Base-by-base conservation (phyloP, 2,113 vertebrate genomes). In the Campylomormyrus numenius region DNA sequence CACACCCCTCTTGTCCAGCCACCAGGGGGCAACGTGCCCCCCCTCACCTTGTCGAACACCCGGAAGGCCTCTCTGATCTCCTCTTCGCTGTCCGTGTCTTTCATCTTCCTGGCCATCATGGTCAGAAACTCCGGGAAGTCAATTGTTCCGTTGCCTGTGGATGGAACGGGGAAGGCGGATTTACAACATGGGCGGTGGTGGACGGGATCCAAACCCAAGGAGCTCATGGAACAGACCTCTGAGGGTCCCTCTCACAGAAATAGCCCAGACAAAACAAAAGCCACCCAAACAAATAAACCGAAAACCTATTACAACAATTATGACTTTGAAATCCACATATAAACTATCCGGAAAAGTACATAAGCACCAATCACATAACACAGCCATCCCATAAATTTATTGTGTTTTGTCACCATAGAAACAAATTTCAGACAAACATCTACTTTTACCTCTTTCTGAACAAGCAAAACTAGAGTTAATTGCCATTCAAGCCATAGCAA, bases 21-120 rank as follows among this genome's bases (percentile, higher is more conserved):
- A 39, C 3, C 45, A 66, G 6, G 31, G 24, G 21, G 27, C n/a
- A 9, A 45, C 19, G 2, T 5, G 45, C 4, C 4, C 48, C 39
- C 88, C 31, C 74, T 50, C 89, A 98, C 97, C 96, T 98, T 98
- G 93, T 98, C 97, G 27, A 98, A 98, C 91, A 98, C 97, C 42
- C 97, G 94, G 94, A 98, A 98, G 0, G 97, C 97, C 96, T 98
- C 97, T 91, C 97, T 94, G 92, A 97, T 98, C 94, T 98, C 97
- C 93, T 98, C 97, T 94, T 98, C 97, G 0, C 97, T 98, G 94
- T 98, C 97, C 0, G 97, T 98, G 42, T 98, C 97, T 92, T 98
- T 98, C 97, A 98, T 98, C 95, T 98, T 98, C 66, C 97, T 95
- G 3, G 97, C 97, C 97, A 98, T 97, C 97, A 98, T 97, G 92